Conservation (phyloP, 2,797 vertebrate genomes). For the Peromyscus nudipes region DNA sequence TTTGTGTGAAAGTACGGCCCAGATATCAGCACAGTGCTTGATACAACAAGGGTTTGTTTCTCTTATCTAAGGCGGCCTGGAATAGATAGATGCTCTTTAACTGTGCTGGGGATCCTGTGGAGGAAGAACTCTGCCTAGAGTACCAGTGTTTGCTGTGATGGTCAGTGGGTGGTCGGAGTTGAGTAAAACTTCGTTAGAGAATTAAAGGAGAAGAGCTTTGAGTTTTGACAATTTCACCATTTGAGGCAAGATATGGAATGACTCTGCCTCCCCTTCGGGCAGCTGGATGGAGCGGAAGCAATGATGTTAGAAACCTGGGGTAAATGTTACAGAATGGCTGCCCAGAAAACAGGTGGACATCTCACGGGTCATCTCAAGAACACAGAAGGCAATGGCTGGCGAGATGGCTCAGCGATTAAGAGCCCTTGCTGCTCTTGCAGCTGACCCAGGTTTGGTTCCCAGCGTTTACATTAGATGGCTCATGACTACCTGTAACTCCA, state of each 20-base stretch:
- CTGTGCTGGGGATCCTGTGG: not conserved
- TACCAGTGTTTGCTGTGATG: not conserved
- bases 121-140: not conserved
- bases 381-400: not conserved
- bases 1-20: not conserved
- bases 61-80: not conserved
- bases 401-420: not conserved
- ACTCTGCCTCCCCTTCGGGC: not conserved
- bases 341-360: not conserved
- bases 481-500: not conserved
- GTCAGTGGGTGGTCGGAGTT: not conserved
- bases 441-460: too few species aligned
- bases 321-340: not conserved
- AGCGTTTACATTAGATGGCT: not conserved
- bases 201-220: not conserved
- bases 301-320: not conserved
- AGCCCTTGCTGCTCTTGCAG: too few species aligned
- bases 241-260: not conserved
- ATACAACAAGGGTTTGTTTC: not conserved
- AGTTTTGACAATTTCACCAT: not conserved
- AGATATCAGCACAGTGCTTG: not conserved
- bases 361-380: not conserved
- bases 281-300: not conserved
- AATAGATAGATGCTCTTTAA: not conserved
- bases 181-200: not conserved